phyloP scores from a whole-genome alignment of 2,113 vertebrate species.

The Lycaon pictus region DNA sequence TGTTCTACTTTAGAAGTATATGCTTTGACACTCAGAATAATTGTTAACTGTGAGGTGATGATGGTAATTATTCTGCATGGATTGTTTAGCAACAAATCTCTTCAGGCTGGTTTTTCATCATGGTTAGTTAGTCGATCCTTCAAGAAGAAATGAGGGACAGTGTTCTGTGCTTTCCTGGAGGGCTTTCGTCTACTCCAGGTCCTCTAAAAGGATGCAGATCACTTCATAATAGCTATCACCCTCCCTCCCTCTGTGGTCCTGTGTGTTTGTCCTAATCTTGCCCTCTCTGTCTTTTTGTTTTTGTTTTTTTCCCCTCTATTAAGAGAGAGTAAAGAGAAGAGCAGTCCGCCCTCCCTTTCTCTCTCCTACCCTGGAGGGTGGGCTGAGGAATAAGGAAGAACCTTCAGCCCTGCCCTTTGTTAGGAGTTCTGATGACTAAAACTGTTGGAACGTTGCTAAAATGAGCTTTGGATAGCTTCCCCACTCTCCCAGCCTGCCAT shows the following conservation, averaged over 20 bases:
- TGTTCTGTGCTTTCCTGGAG: background rate
- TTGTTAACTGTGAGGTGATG: background rate
- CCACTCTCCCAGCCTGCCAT: background rate
- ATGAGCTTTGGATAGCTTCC: background rate
- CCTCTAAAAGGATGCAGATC: constrained; percentile 37
- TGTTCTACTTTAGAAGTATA: background rate
- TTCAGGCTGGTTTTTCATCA: background rate
- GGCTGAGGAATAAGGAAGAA: constrained; percentile 16
- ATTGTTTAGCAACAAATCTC: background rate
- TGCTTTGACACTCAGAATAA: background rate
- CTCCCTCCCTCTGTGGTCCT: background rate
- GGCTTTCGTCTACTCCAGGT: background rate
- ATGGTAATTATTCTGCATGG: background rate
- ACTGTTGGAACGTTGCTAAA: background rate
- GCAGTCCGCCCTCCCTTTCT: background rate
- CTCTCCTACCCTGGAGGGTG: background rate
- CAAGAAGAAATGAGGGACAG: background rate
- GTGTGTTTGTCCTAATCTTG: background rate
- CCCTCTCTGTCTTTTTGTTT: background rate
- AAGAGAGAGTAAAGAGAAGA: background rate
- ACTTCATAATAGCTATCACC: background rate
- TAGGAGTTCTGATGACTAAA: background rate
- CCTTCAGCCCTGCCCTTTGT: constrained; percentile 46
- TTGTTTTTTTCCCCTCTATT: background rate
- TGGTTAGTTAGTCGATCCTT: background rate